Evolutionary conservation across 2,888 invertebrate genomes (phyloP).

Genomic region (Sphaeridia pumilis): DNA sequence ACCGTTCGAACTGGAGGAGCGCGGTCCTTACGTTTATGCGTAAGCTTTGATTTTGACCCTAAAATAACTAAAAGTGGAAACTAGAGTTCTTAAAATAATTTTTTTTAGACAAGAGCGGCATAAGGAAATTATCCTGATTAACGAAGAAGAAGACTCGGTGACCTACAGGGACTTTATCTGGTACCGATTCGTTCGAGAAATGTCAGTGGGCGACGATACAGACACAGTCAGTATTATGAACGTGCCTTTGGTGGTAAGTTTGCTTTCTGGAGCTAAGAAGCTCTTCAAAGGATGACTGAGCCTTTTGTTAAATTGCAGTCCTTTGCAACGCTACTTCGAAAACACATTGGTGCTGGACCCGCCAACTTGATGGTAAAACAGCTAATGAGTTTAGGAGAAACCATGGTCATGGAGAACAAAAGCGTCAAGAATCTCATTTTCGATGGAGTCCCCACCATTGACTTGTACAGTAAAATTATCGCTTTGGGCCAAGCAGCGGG

Average conservation of each 20-base stretch:
- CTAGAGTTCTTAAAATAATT: no score
- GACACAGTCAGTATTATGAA: conserved; percentile 4
- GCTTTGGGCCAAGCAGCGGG: background rate
- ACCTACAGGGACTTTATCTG: conserved; percentile 6
- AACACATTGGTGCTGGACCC: background rate
- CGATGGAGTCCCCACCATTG: conserved; percentile 11
- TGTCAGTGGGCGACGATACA: background rate
- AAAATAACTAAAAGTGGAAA: conserved; percentile 6
- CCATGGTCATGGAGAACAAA: conserved; percentile 7
- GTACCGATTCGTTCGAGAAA: conserved; percentile 3
- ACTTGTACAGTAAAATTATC: conserved; percentile 5
- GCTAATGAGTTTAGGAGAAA: background rate
- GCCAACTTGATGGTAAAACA: background rate
- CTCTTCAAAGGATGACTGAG: background rate
- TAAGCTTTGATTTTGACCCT: conserved; percentile 3
- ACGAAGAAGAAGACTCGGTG: conserved; percentile 10
- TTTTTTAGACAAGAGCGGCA: conserved; percentile 8
- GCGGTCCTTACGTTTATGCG: conserved; percentile 17
- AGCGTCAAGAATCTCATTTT: conserved; percentile 15
- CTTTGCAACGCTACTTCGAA: background rate
- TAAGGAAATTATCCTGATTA: conserved; percentile 1
- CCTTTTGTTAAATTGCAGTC: background rate
- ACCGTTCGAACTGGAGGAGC: conserved; percentile 6
- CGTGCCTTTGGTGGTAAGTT: conserved; percentile 6
- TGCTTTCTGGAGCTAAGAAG: background rate